phyloP scores from a whole-genome alignment of 2,888 invertebrate species.

The Leptinotarsa tumamoca region DNA sequence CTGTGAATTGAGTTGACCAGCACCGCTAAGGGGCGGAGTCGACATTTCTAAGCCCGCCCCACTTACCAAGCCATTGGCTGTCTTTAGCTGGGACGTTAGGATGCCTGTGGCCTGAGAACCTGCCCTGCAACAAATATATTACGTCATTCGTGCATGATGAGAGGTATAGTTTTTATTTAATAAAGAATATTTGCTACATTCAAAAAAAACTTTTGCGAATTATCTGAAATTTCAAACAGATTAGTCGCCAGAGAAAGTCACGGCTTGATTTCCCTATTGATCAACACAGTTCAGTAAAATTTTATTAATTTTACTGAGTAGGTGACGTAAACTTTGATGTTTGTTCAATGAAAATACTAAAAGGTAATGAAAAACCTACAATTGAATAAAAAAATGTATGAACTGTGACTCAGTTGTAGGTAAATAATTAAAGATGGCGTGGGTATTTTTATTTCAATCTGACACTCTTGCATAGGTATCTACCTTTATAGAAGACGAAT shows the following conservation, averaged over 20 bases:
- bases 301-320: background rate
- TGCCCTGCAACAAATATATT: slow-evolving; percentile 65
- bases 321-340: background rate
- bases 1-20: slow-evolving; percentile 73
- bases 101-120: slow-evolving; percentile 67
- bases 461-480: no score
- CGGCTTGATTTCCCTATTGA: background rate
- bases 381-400: no score
- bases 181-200: background rate
- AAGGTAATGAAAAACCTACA: no score
- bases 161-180: slow-evolving; percentile 22
- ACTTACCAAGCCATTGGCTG: slow-evolving; percentile 78
- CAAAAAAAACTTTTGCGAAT: background rate
- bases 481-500: no score
- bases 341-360: no score
- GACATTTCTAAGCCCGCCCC: slow-evolving; percentile 73
- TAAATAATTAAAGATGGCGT: no score
- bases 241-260: no score
- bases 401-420: no score
- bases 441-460: no score
- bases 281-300: background rate
- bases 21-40: slow-evolving; percentile 65
- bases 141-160: slow-evolving; percentile 53
- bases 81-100: slow-evolving; percentile 77
- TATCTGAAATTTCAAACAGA: background rate